These are phyloP conservation scores for Popillia japonica DNA, from an alignment of 1,140 invertebrate species.

Conservation along the genomic window DNA sequence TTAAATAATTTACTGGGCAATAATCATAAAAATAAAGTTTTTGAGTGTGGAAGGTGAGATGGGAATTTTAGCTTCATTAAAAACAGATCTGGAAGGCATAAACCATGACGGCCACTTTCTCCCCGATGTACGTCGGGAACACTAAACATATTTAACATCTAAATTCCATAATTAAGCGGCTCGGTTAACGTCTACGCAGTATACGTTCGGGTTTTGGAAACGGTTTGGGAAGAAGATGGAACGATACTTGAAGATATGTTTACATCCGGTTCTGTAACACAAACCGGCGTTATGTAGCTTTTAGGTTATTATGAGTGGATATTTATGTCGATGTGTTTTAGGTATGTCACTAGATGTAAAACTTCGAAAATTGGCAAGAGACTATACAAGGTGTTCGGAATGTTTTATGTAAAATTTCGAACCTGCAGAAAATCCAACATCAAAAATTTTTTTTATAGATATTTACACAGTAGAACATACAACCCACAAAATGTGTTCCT, in stretches of 20 bases:
- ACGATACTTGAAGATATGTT: not conserved
- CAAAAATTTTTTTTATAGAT: no score
- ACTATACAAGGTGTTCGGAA: no score
- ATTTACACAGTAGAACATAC: no score
- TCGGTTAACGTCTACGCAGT: not conserved
- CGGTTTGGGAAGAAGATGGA: not conserved
- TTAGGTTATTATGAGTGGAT: no score
- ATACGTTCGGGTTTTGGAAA: not conserved
- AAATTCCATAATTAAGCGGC: conserved; percentile 36
- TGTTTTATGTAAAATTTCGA: no score
- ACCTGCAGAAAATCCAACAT: no score
- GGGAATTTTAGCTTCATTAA: conserved; percentile 27
- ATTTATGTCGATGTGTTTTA: no score
- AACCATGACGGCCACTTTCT: conserved; percentile 9
- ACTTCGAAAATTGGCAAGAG: no score
- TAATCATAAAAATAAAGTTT: conserved; percentile 35
- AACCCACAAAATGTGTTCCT: no score
- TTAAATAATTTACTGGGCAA: conserved; percentile 34
- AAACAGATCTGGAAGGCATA: conserved; percentile 38
- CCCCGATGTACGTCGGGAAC: conserved; percentile 7
- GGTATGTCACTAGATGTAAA: no score
- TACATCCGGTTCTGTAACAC: not conserved
- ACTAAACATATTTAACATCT: conserved; percentile 37
- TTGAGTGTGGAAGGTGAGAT: not conserved
- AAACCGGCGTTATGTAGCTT: not conserved